phyloP scores from a whole-genome alignment of 2,888 invertebrate species.

The Timema podura region DNA sequence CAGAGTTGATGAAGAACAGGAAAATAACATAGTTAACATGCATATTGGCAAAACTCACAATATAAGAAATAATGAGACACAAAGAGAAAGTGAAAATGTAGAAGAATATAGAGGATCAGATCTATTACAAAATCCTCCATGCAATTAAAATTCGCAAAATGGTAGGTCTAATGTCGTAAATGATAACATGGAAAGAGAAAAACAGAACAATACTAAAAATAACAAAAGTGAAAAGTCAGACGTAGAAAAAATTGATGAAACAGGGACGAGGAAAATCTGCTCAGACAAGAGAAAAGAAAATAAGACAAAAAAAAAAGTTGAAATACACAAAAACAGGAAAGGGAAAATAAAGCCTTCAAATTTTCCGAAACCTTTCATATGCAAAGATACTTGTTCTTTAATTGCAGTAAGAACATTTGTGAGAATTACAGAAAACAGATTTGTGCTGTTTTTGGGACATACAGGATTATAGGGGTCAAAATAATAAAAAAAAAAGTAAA shows the following conservation, averaged over 20 bases:
- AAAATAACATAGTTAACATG: background rate
- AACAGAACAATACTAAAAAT: background rate
- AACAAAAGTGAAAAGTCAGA: background rate
- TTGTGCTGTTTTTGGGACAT: slow-evolving; percentile 4
- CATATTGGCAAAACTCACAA: slow-evolving; percentile 5
- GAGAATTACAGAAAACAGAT: background rate
- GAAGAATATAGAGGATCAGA: background rate
- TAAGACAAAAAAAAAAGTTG: background rate
- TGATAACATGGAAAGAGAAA: background rate
- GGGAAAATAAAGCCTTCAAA: background rate
- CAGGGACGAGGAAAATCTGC: slow-evolving; percentile 1
- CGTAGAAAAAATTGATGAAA: background rate
- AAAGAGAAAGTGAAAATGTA: background rate
- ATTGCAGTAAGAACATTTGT: slow-evolving; percentile 5
- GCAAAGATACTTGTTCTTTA: slow-evolving; percentile 4
- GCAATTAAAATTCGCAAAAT: background rate
- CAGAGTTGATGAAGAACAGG: background rate
- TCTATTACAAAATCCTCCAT: background rate
- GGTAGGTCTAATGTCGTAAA: background rate
- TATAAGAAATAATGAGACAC: too few species aligned
- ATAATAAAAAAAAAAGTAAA: background rate
- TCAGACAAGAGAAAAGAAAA: background rate
- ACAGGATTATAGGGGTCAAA: slow-evolving; percentile 3
- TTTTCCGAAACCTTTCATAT: background rate
- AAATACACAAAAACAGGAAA: slow-evolving; percentile 9